These are phyloP conservation scores for Caenorhabditis sp. DNA, from an alignment of 2,888 invertebrate genomes.

Conservation along the genomic window DNA sequence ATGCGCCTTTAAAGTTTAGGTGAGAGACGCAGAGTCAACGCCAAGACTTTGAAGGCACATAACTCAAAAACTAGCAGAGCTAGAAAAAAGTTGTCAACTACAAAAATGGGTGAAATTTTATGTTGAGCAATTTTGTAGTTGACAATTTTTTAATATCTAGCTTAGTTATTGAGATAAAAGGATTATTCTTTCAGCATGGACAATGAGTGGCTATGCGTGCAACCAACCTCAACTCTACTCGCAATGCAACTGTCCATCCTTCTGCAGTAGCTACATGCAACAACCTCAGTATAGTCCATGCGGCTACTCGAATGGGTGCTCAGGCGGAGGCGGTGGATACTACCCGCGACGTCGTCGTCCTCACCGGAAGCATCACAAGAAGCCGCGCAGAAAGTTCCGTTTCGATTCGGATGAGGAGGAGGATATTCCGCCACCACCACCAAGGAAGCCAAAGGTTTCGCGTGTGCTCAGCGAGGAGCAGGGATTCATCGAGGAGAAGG, in stretches of 20 bases:
- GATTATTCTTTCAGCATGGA: slow-evolving; percentile 66
- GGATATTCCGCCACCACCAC: slow-evolving; percentile 46
- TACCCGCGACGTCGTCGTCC: slow-evolving; percentile 52
- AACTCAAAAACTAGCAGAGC: too few species aligned
- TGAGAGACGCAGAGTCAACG: too few species aligned
- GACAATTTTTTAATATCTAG: too few species aligned
- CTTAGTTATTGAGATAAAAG: too few species aligned
- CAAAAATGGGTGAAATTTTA: too few species aligned
- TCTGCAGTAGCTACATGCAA: slow-evolving; percentile 63
- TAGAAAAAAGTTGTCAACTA: too few species aligned
- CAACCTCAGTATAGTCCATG: slow-evolving; percentile 47
- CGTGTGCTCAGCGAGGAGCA: slow-evolving; percentile 37
- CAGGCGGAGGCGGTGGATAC: slow-evolving; percentile 48
- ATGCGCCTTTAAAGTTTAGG: too few species aligned
- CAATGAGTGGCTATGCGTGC: slow-evolving; percentile 70
- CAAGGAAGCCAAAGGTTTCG: slow-evolving; percentile 34
- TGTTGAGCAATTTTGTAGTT: too few species aligned
- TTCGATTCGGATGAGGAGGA: slow-evolving; percentile 57
- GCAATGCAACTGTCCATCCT: slow-evolving; percentile 71
- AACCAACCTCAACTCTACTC: slow-evolving; percentile 70
- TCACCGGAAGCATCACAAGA: slow-evolving; percentile 49
- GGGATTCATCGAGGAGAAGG: slow-evolving; percentile 55
- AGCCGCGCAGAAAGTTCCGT: slow-evolving; percentile 54
- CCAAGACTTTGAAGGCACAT: too few species aligned
- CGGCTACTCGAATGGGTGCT: slow-evolving; percentile 41